These are phyloP conservation scores for Rosalia funebris DNA, from an alignment of 2,888 invertebrate species.

Conservation along the genomic window DNA sequence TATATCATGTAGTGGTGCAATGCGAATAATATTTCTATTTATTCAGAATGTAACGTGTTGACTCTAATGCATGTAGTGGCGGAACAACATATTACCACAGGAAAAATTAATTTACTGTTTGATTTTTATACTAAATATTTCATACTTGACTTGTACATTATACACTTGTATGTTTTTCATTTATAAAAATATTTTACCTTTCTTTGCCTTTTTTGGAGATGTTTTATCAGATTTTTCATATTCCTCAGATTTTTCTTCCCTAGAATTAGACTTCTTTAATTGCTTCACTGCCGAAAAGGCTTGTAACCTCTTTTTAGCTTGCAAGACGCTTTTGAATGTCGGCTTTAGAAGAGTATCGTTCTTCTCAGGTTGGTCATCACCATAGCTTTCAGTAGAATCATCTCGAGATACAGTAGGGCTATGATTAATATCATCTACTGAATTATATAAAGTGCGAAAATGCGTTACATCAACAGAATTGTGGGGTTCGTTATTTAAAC, in stretches of 20 bases:
- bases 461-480: not conserved
- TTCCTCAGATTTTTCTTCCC: conserved; percentile 41
- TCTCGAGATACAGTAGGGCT: conserved; percentile 26
- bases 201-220: conserved; percentile 37
- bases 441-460: not conserved
- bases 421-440: conserved; percentile 11
- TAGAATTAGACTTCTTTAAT: conserved; percentile 26
- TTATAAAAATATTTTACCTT: no score
- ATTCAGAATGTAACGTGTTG: no score
- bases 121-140: no score
- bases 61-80: no score
- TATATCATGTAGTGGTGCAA: no score
- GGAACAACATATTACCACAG: no score
- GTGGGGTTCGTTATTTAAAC: conserved; percentile 6
- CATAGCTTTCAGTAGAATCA: conserved; percentile 15
- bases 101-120: no score
- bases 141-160: no score
- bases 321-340: conserved; percentile 46
- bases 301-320: conserved; percentile 59
- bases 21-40: no score
- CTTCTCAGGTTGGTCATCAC: conserved; percentile 23
- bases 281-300: conserved; percentile 52
- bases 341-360: conserved; percentile 38
- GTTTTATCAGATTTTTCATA: conserved; percentile 28
- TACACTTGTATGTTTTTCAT: no score